phyloP scores from a whole-genome alignment of 2,113 vertebrate genomes.

The Prinia subflava region DNA sequence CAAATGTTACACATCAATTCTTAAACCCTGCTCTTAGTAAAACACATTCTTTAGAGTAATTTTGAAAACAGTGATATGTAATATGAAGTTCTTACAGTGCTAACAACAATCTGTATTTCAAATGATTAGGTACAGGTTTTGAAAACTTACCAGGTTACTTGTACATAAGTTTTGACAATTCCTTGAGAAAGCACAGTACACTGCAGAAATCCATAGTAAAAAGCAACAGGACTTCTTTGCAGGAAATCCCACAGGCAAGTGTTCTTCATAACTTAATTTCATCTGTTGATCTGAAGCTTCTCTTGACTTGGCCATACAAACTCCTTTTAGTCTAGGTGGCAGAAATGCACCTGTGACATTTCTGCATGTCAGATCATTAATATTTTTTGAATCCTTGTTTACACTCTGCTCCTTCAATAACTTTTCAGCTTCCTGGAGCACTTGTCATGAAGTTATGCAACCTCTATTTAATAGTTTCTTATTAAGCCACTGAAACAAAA shows the following conservation, averaged over 20 bases:
- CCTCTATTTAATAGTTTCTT: constrained; percentile 53
- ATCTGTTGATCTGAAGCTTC: not conserved
- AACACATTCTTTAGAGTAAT: not conserved
- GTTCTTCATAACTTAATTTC: constrained; percentile 58
- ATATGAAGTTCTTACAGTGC: not conserved
- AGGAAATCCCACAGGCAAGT: not conserved
- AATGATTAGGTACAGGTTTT: not conserved
- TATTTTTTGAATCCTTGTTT: not conserved
- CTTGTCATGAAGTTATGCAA: not conserved
- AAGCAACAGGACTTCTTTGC: not conserved
- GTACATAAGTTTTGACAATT: constrained; percentile 54
- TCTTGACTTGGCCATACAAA: not conserved
- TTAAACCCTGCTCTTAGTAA: not conserved
- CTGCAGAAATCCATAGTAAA: constrained; percentile 59
- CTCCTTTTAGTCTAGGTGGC: not conserved
- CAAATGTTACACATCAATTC: not conserved
- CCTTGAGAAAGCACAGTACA: constrained; percentile 1
- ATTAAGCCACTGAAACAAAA: constrained; percentile 50
- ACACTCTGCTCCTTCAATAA: not conserved
- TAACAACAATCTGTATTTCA: not conserved
- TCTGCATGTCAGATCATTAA: not conserved
- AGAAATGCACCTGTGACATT: not conserved
- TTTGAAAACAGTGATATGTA: not conserved
- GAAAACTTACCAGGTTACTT: constrained; percentile 67
- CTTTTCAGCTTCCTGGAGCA: constrained; percentile 12